These are phyloP conservation scores for Cardiocondyla obscurior DNA, from an alignment of 1,140 invertebrate genomes.

Conservation along the genomic window DNA sequence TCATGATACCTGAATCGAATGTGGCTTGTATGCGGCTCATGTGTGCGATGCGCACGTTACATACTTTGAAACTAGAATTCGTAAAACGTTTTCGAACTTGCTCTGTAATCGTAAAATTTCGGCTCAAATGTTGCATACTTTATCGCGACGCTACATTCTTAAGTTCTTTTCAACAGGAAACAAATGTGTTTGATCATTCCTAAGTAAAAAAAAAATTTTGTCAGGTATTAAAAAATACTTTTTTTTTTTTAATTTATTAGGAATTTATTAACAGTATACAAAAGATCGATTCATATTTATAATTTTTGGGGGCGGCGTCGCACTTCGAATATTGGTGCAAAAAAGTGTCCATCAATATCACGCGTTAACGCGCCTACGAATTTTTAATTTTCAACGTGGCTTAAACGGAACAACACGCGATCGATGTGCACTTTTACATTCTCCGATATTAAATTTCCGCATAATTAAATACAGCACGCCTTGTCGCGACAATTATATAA, in stretches of 20 bases:
- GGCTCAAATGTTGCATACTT: constrained; percentile 5
- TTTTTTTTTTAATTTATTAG: neutral
- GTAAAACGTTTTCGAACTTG: constrained; percentile 45
- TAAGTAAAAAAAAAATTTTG: neutral
- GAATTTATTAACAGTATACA: neutral
- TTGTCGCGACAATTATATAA: constrained; percentile 7
- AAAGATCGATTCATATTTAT: constrained; percentile 33
- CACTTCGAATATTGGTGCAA: constrained; percentile 4
- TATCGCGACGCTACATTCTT: neutral
- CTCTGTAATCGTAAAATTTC: constrained; percentile 32
- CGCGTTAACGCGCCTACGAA: neutral
- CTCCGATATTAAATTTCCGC: constrained; percentile 11
- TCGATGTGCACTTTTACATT: constrained; percentile 13
- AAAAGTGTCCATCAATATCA: constrained; percentile 4
- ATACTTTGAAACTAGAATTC: constrained; percentile 48
- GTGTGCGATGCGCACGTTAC: constrained; percentile 29
- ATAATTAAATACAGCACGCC: constrained; percentile 29
- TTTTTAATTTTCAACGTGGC: constrained; percentile 19
- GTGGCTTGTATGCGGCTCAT: constrained; percentile 47
- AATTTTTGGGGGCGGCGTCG: neutral
- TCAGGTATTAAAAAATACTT: neutral
- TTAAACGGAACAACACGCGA: constrained; percentile 1
- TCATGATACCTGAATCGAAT: constrained; percentile 50
- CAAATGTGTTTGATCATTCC: neutral
- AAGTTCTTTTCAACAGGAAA: neutral